Base-by-base conservation (phyloP, 2,797 vertebrate species). In the Fratercula arctica region DNA sequence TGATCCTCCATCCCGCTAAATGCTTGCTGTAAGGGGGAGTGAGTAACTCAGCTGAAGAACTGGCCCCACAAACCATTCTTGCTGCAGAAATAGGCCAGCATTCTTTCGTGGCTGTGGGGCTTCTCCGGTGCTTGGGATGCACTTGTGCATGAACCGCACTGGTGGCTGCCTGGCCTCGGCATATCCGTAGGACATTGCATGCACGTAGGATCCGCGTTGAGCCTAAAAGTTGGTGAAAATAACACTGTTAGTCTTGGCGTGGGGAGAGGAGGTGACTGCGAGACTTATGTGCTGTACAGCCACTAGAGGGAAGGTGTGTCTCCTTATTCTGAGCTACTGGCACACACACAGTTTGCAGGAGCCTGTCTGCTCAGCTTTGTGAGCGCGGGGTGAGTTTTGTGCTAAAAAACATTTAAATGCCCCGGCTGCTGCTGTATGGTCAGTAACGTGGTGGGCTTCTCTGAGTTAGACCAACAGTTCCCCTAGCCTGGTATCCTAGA, bases 291-390 rank as follows among this genome's bases (percentile, higher is more conserved):
- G 59, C 87, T 3, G 3, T 64, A 4, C 63, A 43, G 54, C 95
- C 94, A 3, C 96, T 96, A 95, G 96, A 87, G 96, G 96, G 95
- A 59, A 95, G 93, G 37, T 74, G 93, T 94, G 94, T 72, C 79
- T 87, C 70, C 74, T 23, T 43, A 2, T 81, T 90, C 53, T 20
- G 70, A 81, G 87, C 85, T 67, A 16, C 24, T 3, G 20, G 67
- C 35, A 2, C 33, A 3, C 24, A 8, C 8, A 5, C 9, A 33
- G 70, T 45, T 54, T 45, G 41, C 24, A 11, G 23, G 37, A 75
- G 69, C 61, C 64, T 20, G 12, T 37, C 68, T 63, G 76, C 85
- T 94, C 79, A 16, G 75, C 50, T 68, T 29, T 16, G 26, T 16
- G 63, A 84, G n/a, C 69, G 54, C 5, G 0, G 37, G 8, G 3